Evolutionary conservation across 2,888 invertebrate genomes (phyloP), one percentile per base, ranked within the genome.

Genomic region (Xanthia icteritia): DNA sequence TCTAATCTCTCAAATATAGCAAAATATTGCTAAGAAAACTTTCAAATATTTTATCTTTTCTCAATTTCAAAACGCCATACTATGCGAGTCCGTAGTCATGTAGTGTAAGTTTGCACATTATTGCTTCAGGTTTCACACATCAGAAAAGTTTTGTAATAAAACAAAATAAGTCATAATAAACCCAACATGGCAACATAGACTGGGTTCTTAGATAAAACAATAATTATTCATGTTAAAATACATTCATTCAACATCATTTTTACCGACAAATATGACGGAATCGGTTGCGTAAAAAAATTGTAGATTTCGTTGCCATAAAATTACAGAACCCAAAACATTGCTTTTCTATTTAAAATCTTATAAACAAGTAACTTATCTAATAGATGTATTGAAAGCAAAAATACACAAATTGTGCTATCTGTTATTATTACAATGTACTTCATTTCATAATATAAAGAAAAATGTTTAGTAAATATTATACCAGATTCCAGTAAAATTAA

Each of bases 341-440:
- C 74, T 42, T 66, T 73, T 76, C 76, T 74, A 84, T 78, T 77
- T 79, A 77, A 77, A 76, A 78, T 84, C 89, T 86, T 89, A 90
- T 79, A 72, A 88, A 84, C 85, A 87, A 88, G 85, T 87, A 89
- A 91, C 90, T 86, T 87, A 89, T 81, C 66, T 78, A 85, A 87
- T 87, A 88, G 73, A 75, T 73, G 77, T 83, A 86, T 86, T 80
- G 79, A 84, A 83, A 82, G 76, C 72, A 82, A 88, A 82, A 84
- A 83, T 86, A 88, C 85, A 88, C 88, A 84, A 88, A 92, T 91
- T 91, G 92, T 92, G 92, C 91, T 91, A 91, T 82, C 82, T 73
- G 76, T 86, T 89, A 85, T 83, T 77, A 86, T 89, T 87, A 87
- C 73, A 80, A 86, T 92, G 92, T 92, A 92, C 92, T 91, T 91